Percentiles rank a stretch among this genome's conserved stretches.
phyloP scores from a whole-genome alignment of 2,113 vertebrate genomes.

The Burhinus bistriatus region DNA sequence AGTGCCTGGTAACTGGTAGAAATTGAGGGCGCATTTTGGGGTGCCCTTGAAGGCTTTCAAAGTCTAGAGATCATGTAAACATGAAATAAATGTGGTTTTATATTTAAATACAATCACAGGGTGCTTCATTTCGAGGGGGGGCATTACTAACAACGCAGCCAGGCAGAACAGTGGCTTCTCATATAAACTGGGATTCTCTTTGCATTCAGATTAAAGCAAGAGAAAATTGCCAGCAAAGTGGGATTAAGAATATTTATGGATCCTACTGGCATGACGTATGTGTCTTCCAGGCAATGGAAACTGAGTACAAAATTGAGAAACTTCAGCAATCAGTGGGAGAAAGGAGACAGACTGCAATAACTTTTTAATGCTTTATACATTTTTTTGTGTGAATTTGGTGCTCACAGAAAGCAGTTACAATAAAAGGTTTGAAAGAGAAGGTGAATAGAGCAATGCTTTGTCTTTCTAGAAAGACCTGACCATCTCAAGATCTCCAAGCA shows the following conservation, averaged over 20 bases:
- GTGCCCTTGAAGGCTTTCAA: background rate
- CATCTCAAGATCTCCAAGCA: background rate
- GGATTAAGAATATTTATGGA: conserved; percentile 33
- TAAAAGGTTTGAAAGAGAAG: background rate
- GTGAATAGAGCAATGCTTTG: background rate
- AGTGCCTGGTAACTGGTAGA: background rate
- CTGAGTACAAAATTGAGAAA: background rate
- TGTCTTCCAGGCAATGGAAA: conserved; percentile 18
- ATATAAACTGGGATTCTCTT: background rate
- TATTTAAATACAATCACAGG: background rate
- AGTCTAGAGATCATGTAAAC: background rate
- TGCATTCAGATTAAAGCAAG: conserved; percentile 9
- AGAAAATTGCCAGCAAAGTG: conserved; percentile 3
- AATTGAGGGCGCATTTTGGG: background rate
- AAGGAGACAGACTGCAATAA: conserved; percentile 6
- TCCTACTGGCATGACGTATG: background rate
- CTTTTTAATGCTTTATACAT: background rate
- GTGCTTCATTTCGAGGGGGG: background rate
- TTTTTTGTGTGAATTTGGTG: background rate
- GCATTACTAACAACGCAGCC: background rate
- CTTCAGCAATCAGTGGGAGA: background rate
- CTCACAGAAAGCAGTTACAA: background rate
- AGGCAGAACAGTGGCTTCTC: background rate
- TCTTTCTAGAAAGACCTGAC: background rate
- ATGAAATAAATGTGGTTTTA: background rate